Conservation (phyloP, 2,113 vertebrate species). For the Aleadryas rufinucha region DNA sequence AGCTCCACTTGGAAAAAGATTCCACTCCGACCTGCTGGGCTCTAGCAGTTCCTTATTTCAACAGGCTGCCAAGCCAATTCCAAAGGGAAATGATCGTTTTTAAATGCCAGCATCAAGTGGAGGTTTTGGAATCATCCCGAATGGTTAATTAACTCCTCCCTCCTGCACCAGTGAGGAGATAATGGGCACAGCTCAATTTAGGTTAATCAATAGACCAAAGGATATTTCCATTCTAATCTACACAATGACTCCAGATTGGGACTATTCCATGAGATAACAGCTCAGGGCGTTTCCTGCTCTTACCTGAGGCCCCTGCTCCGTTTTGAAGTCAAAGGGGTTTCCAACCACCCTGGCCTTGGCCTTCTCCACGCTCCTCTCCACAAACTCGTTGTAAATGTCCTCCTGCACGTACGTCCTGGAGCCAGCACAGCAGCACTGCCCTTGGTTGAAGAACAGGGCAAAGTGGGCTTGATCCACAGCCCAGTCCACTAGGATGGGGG, state of each 20-base stretch:
- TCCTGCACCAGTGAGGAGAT: neutral
- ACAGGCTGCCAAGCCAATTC: neutral
- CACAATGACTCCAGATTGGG: accelerated
- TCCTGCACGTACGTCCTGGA: slow-evolving; percentile 92
- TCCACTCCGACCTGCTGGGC: neutral
- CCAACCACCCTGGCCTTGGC: slow-evolving; percentile 88
- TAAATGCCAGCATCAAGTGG: neutral
- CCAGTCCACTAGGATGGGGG: slow-evolving; percentile 79
- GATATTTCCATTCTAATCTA: neutral
- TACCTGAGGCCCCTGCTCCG: slow-evolving; percentile 96
- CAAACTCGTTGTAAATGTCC: slow-evolving; percentile 87
- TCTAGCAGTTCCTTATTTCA: neutral
- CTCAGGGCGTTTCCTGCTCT: neutral
- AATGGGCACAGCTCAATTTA: neutral
- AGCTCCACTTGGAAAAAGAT: neutral
- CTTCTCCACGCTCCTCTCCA: slow-evolving; percentile 86
- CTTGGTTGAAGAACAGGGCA: slow-evolving; percentile 97
- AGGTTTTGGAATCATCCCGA: neutral
- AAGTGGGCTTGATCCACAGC: slow-evolving; percentile 95
- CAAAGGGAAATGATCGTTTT: neutral
- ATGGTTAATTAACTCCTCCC: neutral
- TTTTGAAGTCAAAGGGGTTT: slow-evolving; percentile 88
- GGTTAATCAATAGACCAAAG: neutral
- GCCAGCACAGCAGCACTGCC: slow-evolving; percentile 94
- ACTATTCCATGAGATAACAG: neutral